Evolutionary conservation across 2,888 invertebrate genomes (phyloP), one percentile per base, ranked within the genome.

Genomic region (Leucophora obtusa): DNA sequence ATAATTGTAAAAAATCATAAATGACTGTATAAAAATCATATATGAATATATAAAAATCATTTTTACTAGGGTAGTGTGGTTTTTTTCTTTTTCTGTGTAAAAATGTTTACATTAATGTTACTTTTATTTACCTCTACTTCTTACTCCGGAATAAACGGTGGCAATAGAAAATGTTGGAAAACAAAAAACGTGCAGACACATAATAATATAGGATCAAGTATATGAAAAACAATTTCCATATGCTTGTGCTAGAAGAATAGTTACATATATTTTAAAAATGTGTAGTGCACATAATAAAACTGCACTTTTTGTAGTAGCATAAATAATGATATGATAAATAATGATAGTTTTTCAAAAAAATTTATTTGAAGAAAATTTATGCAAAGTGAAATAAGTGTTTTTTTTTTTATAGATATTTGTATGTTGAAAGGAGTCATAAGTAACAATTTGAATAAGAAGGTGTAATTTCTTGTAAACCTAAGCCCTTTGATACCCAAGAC

Each of bases 101-200:
- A 68, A 72, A 72, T 66, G 58, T 63, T 71, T 63, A 63, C 60
- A 71, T 65, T 56, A 21, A 58, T 43, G 56, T 54, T 54, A 68
- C 65, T 43, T 62, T 69, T 56, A 54, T 24, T 33, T 9, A 18
- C 21, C 53, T 11, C 9, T 10, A 63, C 58, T 38, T 53, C 38
- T 11, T 73, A n/a, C 5, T 59, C 17, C 18, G 63, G 56, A 21
- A 21, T 21, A 21, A 21, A 21, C 21, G 21, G 21, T 21, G 21
- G 51, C 33, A 47, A n/a, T n/a, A n/a, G 1, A 47, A n/a, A 47
- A 28, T 1, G 43, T 47, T 47, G 43, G 4, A 14, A 38, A 11
- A 38, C 6, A 47, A 47, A n/a, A 79, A 73, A 79, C 79, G 71
- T 79, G 75, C 79, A 68, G 70, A 73, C 62, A 79, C 75, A 79